Percentiles rank a stretch among this genome's conserved stretches.
Conservation (phyloP, 2,113 vertebrate genomes). For the Globicephala melas region DNA sequence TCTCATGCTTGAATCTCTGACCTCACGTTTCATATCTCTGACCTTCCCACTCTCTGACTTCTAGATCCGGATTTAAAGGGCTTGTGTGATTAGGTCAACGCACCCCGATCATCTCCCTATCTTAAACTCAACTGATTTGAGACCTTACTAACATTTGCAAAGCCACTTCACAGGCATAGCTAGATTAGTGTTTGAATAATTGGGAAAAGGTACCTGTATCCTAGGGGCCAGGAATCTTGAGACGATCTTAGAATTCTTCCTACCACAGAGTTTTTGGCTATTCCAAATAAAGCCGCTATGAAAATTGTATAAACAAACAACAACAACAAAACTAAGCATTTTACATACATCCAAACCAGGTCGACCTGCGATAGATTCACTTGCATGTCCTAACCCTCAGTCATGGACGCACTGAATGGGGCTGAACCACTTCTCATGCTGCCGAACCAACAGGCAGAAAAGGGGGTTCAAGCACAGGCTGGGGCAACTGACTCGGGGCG, state of each 20-base stretch:
- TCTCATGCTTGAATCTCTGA: background rate
- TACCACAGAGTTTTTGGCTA: background rate
- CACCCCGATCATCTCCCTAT: background rate
- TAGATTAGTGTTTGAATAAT: background rate
- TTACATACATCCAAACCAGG: background rate
- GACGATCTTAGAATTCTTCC: background rate
- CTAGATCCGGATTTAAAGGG: background rate
- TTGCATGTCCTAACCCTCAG: background rate
- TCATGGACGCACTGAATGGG: background rate
- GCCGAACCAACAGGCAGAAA: background rate
- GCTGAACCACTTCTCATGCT: background rate
- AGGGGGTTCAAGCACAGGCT: background rate
- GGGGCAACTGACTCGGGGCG: background rate
- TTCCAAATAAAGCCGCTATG: background rate
- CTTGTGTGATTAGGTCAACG: background rate
- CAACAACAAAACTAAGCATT: background rate
- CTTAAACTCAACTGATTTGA: background rate
- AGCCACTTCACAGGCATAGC: background rate
- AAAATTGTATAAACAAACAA: background rate
- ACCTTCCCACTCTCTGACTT: background rate
- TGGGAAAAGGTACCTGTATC: background rate
- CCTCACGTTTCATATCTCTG: background rate
- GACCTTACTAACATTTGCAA: background rate
- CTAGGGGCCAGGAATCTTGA: no score
- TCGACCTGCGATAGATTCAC: background rate